Evolutionary conservation across 1,140 invertebrate species (phyloP), one percentile per base, ranked within the genome.

Genomic region (Oedothorax gibbosus): DNA sequence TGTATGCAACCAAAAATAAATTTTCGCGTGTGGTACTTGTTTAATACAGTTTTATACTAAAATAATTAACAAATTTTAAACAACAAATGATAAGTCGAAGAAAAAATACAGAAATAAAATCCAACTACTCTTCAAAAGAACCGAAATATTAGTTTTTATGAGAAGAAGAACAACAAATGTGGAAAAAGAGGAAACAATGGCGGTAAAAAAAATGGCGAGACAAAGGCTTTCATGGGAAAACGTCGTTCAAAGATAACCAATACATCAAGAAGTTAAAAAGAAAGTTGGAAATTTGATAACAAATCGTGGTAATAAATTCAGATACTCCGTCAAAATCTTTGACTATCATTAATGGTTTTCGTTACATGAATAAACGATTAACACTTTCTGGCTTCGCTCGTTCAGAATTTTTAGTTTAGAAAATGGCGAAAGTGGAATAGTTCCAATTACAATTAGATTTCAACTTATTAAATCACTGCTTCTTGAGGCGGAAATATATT

Each of bases 121-220:
- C 12, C 7, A 60, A 60, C 9, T 6, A 14, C 57, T 14, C 57
- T 14, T 6, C 57, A 60, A 60, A 60, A 0, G 3, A 60, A 60
- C n/a, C 57, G n/a, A 5, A n/a, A 60, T 60, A 5, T 14, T 60
- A 60, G n/a, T 60, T n/a, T 14, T n/a, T 6, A 14, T 14, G n/a
- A 15, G 56, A 4, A 60, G 12, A n/a, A 14, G 57, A 14, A 60
- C 4, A 60, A 60, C n/a, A 60, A 60, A 60, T 5, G 12, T 60
- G 3, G 7, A 60, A 60, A 60, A 21, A 57, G 53, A 75, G 10
- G 57, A 75, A 57, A 75, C 12, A 35, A 60, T 62, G 11, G 11
- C 54, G 60, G 11, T 12, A 0, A 75, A 75, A 21, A 57, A 75
- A 73, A 56, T 62, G 57, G 57, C 57, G 57, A 72, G 54, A 75